Conservation (phyloP, 2,888 invertebrate species). For the Nephrotoma appendiculata region DNA sequence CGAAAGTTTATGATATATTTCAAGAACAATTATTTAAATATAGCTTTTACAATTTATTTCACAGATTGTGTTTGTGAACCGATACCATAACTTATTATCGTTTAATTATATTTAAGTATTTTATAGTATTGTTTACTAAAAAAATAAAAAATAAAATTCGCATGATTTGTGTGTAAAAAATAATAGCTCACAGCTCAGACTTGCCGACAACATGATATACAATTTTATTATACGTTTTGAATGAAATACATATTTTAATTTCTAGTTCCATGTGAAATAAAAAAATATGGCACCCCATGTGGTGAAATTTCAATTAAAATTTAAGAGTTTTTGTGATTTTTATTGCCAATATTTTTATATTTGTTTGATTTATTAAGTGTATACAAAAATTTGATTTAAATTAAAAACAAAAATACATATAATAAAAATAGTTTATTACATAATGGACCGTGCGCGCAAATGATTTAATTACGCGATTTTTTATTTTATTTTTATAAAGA, state of each 20-base stretch:
- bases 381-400: neutral
- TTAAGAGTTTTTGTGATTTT: neutral
- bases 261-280: neutral
- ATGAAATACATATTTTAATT: neutral
- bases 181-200: too few species aligned
- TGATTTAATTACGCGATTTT: neutral
- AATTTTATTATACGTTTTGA: neutral
- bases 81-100: too few species aligned
- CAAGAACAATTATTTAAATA: too few species aligned
- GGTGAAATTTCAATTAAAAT: neutral
- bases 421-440: neutral
- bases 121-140: too few species aligned
- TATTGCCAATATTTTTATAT: neutral
- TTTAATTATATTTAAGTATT: too few species aligned
- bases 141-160: too few species aligned
- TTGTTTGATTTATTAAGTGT: neutral
- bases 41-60: too few species aligned
- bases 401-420: neutral
- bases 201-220: neutral
- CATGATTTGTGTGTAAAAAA: too few species aligned
- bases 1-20: too few species aligned
- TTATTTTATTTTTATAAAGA: neutral
- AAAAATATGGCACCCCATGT: neutral
- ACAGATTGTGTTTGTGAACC: too few species aligned
- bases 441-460: neutral